Conservation (phyloP, 2,888 invertebrate species). For the Desoria tigrina region DNA sequence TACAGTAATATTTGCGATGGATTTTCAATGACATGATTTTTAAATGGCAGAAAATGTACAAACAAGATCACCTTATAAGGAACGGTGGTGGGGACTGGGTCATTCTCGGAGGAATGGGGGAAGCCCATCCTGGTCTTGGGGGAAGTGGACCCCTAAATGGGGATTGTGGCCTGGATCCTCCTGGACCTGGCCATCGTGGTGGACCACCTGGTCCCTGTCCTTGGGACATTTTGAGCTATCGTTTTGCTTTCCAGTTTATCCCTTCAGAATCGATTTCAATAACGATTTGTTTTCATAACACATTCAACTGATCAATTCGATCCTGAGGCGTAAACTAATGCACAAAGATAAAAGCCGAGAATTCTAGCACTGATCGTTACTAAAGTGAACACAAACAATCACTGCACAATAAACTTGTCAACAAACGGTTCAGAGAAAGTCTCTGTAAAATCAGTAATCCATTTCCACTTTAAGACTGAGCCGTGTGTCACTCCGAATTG, state of each 20-base stretch:
- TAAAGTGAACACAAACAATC: constrained; percentile 5
- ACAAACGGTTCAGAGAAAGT: neutral
- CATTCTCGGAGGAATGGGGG: constrained; percentile 43
- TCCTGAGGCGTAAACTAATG: neutral
- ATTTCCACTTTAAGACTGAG: neutral
- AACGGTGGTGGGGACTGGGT: constrained; percentile 46
- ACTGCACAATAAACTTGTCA: constrained; percentile 5
- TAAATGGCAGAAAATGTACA: neutral
- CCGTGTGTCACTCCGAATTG: no score
- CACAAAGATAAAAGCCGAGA: no score
- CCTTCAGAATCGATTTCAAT: neutral
- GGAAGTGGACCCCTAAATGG: constrained; percentile 36
- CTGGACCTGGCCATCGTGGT: constrained; percentile 34
- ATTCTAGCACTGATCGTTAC: neutral
- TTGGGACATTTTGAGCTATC: constrained; percentile 30
- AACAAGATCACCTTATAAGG: constrained; percentile 37
- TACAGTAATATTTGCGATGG: neutral
- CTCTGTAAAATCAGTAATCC: constrained; percentile 4
- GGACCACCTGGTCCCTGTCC: constrained; percentile 42
- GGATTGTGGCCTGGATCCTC: constrained; percentile 27
- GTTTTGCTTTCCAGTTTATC: constrained; percentile 2
- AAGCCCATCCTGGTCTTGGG: constrained; percentile 42
- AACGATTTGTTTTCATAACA: neutral
- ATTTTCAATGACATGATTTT: neutral
- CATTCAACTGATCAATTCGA: neutral